Evolutionary conservation across 2,113 vertebrate species (phyloP).

Genomic region (Oreochromis niloticus): DNA sequence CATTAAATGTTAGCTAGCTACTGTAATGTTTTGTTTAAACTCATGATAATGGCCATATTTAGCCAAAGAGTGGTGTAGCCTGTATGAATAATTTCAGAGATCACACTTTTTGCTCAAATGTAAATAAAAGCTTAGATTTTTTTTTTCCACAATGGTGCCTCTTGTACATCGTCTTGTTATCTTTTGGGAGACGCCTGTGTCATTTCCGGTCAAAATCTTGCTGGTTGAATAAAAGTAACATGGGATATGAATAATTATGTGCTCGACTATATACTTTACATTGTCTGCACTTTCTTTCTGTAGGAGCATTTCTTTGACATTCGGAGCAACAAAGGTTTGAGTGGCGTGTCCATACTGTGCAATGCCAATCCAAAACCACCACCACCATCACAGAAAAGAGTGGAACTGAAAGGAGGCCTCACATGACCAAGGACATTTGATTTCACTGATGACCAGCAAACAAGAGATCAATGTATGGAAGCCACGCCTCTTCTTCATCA

Average conservation of each 20-base stretch:
- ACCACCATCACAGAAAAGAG: neutral
- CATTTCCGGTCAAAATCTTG: neutral
- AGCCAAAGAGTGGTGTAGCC: neutral
- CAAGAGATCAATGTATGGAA: neutral
- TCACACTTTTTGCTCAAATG: neutral
- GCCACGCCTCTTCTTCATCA: neutral
- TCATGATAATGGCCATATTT: neutral
- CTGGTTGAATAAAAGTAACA: neutral
- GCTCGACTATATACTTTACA: neutral
- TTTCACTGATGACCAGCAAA: neutral
- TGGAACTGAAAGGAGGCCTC: neutral
- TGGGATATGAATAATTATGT: neutral
- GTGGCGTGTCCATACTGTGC: neutral
- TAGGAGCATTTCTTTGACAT: neutral
- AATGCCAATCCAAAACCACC: neutral
- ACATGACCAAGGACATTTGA: neutral
- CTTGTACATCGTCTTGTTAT: neutral
- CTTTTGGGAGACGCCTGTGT: neutral
- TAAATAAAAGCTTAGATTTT: neutral
- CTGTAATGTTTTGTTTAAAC: neutral
- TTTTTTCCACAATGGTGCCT: neutral
- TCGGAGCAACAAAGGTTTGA: neutral
- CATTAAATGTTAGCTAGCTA: neutral
- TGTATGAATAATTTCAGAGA: neutral
- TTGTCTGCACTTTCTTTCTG: neutral